These are phyloP conservation scores for Polydesmus complanatus DNA, from an alignment of 2,888 invertebrate genomes.

Conservation along the genomic window DNA sequence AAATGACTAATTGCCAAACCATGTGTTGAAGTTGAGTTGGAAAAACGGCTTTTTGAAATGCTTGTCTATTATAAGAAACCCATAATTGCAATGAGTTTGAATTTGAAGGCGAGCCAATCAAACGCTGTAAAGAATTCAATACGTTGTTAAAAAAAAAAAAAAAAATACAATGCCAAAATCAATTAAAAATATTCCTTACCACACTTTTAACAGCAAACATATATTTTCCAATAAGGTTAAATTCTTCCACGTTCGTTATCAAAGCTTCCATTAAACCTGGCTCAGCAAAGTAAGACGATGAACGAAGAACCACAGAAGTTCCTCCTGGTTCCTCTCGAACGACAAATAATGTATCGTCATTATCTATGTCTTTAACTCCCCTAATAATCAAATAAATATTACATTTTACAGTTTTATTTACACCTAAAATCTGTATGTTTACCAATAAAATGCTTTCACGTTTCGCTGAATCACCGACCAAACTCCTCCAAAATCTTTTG, in stretches of 20 bases:
- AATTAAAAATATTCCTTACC: slow-evolving; percentile 36
- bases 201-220: slow-evolving; percentile 65
- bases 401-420: no score
- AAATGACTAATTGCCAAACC: slow-evolving; percentile 4
- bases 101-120: slow-evolving; percentile 19
- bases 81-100: slow-evolving; percentile 44
- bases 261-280: slow-evolving; percentile 35
- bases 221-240: slow-evolving; percentile 67
- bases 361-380: slow-evolving; percentile 26
- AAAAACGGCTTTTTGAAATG: slow-evolving; percentile 58
- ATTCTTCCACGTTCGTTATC: slow-evolving; percentile 58
- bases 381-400: slow-evolving; percentile 20
- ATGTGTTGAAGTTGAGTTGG: slow-evolving; percentile 47
- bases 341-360: slow-evolving; percentile 32
- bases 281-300: slow-evolving; percentile 26
- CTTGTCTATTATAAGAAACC: slow-evolving; percentile 58
- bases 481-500: slow-evolving; percentile 55
- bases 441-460: slow-evolving; percentile 68
- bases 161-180: not conserved
- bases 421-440: slow-evolving; percentile 20
- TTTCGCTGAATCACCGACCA: slow-evolving; percentile 54
- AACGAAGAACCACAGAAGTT: slow-evolving; percentile 38
- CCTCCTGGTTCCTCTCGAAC: slow-evolving; percentile 52
- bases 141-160: slow-evolving; percentile 22
- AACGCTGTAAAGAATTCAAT: slow-evolving; percentile 14